phyloP scores from a whole-genome alignment of 2,797 vertebrate genomes.

The Protosalanx chinensis region DNA sequence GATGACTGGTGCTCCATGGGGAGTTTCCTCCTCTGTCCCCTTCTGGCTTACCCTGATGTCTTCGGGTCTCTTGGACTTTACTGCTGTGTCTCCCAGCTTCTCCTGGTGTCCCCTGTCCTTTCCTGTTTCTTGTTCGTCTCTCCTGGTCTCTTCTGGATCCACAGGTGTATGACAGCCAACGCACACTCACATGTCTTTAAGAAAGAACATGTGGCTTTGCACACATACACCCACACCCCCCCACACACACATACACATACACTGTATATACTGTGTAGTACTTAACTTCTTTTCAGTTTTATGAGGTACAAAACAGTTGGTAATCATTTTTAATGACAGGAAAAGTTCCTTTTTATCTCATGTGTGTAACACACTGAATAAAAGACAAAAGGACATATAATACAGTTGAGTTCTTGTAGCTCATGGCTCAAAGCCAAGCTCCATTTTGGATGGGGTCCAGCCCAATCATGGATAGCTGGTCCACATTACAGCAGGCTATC shows the following conservation, averaged over 20 bases:
- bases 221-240: neutral
- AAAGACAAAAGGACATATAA: neutral
- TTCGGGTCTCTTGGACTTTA: no score
- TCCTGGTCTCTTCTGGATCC: neutral
- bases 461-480: constrained; percentile 9
- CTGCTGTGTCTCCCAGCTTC: no score
- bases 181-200: neutral
- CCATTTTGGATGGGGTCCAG: neutral
- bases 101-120: no score
- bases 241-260: neutral
- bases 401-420: constrained; percentile 2
- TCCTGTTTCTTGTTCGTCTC: neutral
- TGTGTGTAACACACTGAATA: neutral
- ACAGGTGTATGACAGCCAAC: neutral
- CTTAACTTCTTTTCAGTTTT: neutral
- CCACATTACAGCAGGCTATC: constrained; percentile 12
- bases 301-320: neutral
- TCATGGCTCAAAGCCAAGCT: neutral
- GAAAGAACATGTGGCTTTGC: neutral
- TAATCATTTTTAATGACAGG: neutral
- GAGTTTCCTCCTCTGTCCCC: neutral
- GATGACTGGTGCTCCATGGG: constrained; percentile 7
- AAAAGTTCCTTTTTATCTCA: neutral
- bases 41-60: neutral
- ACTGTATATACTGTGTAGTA: neutral